Evolutionary conservation across 2,797 vertebrate genomes (phyloP), one percentile per base, ranked within the genome.

Genomic region (Manis crassicaudata): DNA sequence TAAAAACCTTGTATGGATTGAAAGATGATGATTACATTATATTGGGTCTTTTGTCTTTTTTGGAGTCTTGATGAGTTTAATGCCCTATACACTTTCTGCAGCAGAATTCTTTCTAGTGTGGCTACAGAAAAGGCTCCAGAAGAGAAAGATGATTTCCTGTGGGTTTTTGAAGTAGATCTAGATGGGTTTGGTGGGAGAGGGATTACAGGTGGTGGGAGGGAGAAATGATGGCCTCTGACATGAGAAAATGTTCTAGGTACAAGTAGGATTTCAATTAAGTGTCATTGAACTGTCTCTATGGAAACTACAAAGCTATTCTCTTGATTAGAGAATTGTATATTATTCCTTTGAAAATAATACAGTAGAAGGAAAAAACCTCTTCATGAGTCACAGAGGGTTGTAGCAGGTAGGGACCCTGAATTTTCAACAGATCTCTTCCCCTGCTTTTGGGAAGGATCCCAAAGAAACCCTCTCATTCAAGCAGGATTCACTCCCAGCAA

Each of bases 311-410:
- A 93, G 46, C 77, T 52, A 21, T 75, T 77, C 58, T 80, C 63
- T 92, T 96, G 70, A 88, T 82, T 89, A 88, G 23, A 94, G 81
- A 96, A 92, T 1, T 75, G 46, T 83, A 56, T 77, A 92, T 68
- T 20, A 29, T 84, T 95, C 29, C 40, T 37, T 63, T 92, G 50
- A 95, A 97, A 96, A 96, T 87, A 95, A 96, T 89, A 97, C 89
- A 84, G 60, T 29, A 65, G 37, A 82, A 73, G 82, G n/a, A 72
- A 81, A 62, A 27, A 50, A 60, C 83, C 29, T 88, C 16, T 18
- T 27, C 3, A 43, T 75, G 88, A 95, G 72, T 95, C 83, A 96
- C 43, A 67, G 67, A 90, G 40, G 46, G 37, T 95, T 95, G 81
- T 40, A 96, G 40, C 84, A 94, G 62, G 92, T 81, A 96, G 35